Evolutionary conservation across 2,113 vertebrate genomes (phyloP).

Genomic region (Microtus oregoni): DNA sequence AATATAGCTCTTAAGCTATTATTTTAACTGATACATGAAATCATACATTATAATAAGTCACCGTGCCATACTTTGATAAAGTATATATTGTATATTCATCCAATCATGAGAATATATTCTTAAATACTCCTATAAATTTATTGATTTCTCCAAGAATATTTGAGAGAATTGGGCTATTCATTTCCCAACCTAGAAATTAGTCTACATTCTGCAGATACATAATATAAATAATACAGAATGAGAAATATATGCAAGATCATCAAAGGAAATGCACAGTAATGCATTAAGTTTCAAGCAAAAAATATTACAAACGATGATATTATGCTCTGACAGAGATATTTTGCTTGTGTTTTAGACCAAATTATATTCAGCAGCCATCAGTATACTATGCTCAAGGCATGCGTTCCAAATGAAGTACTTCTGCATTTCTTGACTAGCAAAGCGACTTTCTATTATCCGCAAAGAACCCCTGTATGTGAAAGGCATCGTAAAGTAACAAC

Average conservation of each 20-base stretch:
- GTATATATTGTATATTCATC: neutral
- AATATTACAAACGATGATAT: neutral
- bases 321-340: conserved; percentile 3
- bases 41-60: neutral
- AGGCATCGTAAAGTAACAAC: neutral
- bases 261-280: neutral
- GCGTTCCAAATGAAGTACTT: conserved; percentile 52
- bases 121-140: neutral
- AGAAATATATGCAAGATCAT: neutral
- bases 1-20: neutral
- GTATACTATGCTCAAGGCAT: conserved; percentile 15
- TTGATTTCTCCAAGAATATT: neutral
- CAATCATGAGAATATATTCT: neutral
- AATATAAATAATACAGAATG: neutral
- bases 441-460: conserved; percentile 19
- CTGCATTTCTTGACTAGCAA: conserved; percentile 38
- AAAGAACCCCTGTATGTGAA: neutral
- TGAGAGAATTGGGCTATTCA: neutral
- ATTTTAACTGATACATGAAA: neutral
- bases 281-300: neutral
- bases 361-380: conserved; percentile 62
- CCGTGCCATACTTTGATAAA: neutral
- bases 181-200: neutral
- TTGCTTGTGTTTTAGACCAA: conserved; percentile 41
- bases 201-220: neutral